Evolutionary conservation across 1,140 invertebrate species (phyloP).

Genomic region (Caenorhabditis briggsae): DNA sequence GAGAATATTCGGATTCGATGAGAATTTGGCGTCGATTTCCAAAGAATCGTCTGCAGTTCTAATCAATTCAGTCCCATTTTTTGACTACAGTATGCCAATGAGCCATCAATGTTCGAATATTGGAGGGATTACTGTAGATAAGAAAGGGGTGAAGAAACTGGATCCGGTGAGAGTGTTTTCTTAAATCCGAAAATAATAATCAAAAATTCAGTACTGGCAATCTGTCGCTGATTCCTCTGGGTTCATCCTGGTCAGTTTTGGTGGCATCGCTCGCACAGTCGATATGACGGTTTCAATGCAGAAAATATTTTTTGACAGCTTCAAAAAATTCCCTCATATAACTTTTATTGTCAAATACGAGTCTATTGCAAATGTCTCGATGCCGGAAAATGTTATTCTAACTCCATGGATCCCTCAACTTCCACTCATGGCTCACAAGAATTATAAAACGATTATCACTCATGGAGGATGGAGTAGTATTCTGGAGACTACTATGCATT

Average conservation of each 20-base stretch:
- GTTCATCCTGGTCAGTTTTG: conserved; percentile 73
- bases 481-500: conserved; percentile 50
- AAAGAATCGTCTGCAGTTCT: conserved; percentile 35
- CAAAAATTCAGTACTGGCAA: conserved; percentile 63
- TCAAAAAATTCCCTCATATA: conserved; percentile 57
- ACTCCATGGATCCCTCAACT: conserved; percentile 64
- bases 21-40: conserved; percentile 1
- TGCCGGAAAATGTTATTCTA: conserved; percentile 57
- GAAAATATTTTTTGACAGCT: conserved; percentile 62
- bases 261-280: conserved; percentile 71
- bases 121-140: conserved; percentile 69
- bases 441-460: conserved; percentile 63
- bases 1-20: conserved; percentile 30
- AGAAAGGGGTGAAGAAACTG: not conserved
- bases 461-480: conserved; percentile 67
- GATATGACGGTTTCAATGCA: conserved; percentile 70
- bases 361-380: not conserved
- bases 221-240: conserved; percentile 60
- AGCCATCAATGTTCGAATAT: conserved; percentile 66
- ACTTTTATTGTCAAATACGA: conserved; percentile 62
- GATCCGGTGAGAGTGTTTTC: not conserved
- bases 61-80: conserved; percentile 69
- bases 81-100: conserved; percentile 70
- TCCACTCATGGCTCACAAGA: conserved; percentile 58
- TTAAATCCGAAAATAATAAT: not conserved